Evolutionary conservation across 2,888 invertebrate genomes (phyloP).

Genomic region (Chymomyza fuscimana): DNA sequence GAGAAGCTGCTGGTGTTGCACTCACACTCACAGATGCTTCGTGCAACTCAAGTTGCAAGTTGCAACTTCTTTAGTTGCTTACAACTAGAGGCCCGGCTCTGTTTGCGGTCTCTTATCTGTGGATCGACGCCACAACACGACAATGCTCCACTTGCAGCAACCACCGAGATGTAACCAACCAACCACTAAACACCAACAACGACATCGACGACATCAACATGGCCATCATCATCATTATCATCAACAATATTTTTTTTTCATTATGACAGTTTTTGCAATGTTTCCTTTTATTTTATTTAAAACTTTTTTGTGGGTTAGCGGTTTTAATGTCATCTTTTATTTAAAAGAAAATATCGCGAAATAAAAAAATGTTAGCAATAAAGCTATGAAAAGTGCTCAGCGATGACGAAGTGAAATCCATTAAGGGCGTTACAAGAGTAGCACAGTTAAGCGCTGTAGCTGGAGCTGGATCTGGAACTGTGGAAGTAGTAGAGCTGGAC

Average conservation of each 20-base stretch:
- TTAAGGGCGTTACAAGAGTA: constrained; percentile 28
- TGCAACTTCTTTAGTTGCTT: constrained; percentile 1
- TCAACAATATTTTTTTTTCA: constrained; percentile 12
- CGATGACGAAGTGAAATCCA: constrained; percentile 65
- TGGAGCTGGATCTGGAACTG: not conserved
- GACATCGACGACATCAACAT: not conserved
- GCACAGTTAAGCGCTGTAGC: not conserved
- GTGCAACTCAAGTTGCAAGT: not conserved
- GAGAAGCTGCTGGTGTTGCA: not conserved
- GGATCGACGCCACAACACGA: constrained; percentile 43
- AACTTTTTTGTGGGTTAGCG: not conserved
- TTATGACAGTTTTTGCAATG: not conserved
- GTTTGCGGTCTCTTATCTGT: constrained; percentile 58
- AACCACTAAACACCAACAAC: constrained; percentile 24
- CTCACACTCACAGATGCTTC: not conserved
- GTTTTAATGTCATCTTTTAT: constrained; percentile 6
- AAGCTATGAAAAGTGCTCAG: constrained; percentile 12
- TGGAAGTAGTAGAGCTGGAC: no score
- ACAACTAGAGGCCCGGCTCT: constrained; percentile 28
- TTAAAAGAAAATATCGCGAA: not conserved
- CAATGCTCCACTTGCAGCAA: constrained; percentile 65
- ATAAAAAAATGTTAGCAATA: not conserved
- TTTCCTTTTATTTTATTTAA: not conserved
- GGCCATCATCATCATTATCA: not conserved
- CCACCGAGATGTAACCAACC: no score